Evolutionary conservation across 2,888 invertebrate species (phyloP).

Genomic region (Dolomedes plantarius): DNA sequence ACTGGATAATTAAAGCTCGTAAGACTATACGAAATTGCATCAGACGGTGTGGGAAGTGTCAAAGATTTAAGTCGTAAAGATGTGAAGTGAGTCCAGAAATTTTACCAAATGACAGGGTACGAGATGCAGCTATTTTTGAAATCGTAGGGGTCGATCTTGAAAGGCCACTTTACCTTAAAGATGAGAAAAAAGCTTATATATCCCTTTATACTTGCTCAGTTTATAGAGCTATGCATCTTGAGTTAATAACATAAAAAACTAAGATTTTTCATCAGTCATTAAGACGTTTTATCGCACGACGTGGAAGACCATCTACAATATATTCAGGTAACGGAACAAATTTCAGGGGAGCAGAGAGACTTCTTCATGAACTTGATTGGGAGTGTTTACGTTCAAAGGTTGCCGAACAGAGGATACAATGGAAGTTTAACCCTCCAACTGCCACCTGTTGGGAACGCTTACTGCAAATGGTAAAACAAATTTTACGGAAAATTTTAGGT

Average conservation of each 20-base stretch:
- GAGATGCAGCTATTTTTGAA: too few species aligned
- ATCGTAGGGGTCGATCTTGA: too few species aligned
- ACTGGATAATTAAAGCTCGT: constrained; percentile 9
- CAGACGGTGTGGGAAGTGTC: constrained; percentile 15
- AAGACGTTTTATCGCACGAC: constrained; percentile 75
- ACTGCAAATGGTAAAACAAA: too few species aligned
- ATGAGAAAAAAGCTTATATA: constrained; percentile 75
- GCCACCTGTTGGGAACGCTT: constrained; percentile 78
- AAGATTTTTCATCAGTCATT: constrained; percentile 75
- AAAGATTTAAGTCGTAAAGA: neutral
- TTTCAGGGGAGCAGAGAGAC: constrained; percentile 74
- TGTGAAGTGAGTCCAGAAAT: too few species aligned
- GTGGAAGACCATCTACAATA: constrained; percentile 75
- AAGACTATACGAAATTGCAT: neutral
- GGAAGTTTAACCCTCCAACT: constrained; percentile 77
- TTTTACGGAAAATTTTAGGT: too few species aligned
- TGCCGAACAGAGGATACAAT: too few species aligned
- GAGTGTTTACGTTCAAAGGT: constrained; percentile 16
- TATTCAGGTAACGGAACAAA: constrained; percentile 77
- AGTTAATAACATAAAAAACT: constrained; percentile 75
- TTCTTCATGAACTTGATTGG: constrained; percentile 73
- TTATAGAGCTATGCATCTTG: constrained; percentile 76
- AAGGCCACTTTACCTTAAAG: too few species aligned
- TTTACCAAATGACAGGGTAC: too few species aligned
- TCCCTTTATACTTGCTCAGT: constrained; percentile 77